A percentile compares a stretch with the other conserved stretches of the same genome.
phyloP scores from a whole-genome alignment of 2,797 vertebrate species.

The Erethizon dorsatum region DNA sequence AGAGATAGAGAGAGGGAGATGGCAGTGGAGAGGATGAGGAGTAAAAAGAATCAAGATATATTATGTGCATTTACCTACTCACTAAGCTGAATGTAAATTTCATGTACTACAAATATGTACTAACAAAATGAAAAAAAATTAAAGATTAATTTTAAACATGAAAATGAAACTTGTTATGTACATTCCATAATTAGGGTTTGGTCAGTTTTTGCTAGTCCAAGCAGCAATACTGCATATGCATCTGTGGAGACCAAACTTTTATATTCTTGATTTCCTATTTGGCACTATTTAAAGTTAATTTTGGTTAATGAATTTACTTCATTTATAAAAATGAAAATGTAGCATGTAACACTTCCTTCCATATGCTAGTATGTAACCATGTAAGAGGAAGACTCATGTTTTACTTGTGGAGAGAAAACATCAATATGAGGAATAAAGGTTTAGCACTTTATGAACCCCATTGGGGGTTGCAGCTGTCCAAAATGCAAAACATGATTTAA shows the following conservation, averaged over 20 bases:
- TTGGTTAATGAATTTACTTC: neutral
- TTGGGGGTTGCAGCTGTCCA: neutral
- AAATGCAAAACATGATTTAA: neutral
- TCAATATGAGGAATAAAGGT: neutral
- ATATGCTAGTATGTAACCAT: neutral
- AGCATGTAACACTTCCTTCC: neutral
- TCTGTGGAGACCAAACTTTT: neutral
- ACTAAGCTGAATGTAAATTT: neutral
- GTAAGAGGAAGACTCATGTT: neutral
- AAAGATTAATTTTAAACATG: neutral
- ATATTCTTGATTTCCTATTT: neutral
- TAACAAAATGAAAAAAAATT: neutral
- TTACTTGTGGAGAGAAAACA: neutral
- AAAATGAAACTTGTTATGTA: neutral
- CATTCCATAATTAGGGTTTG: neutral
- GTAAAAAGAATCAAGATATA: neutral
- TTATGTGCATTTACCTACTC: neutral
- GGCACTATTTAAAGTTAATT: neutral
- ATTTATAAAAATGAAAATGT: neutral
- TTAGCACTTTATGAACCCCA: neutral
- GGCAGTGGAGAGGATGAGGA: neutral
- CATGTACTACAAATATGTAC: neutral
- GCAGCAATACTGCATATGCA: neutral
- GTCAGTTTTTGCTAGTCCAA: neutral
- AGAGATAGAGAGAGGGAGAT: neutral